Conservation (phyloP, 2,797 vertebrate species). For the Typhlichthys subterraneus region DNA sequence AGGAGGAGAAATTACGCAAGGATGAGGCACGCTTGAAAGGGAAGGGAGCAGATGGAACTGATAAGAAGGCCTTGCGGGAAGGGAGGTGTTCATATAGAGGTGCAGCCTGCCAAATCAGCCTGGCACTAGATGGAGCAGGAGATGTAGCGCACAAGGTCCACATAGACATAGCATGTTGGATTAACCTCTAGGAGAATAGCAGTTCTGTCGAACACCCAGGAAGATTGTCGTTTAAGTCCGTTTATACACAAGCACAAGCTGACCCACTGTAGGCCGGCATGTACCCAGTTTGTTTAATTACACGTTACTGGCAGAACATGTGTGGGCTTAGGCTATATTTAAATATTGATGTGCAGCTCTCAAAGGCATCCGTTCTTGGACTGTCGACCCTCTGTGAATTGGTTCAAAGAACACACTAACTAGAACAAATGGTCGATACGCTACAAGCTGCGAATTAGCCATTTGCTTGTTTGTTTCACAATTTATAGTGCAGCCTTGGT, state of each 20-base stretch:
- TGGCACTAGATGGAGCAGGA: slow-evolving; percentile 39
- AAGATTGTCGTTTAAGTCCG: slow-evolving; percentile 25
- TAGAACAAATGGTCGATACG: slow-evolving; percentile 7
- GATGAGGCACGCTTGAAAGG: slow-evolving; percentile 59
- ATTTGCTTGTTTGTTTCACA: slow-evolving; percentile 11
- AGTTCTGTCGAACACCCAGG: slow-evolving; percentile 13
- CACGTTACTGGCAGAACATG: slow-evolving; percentile 6
- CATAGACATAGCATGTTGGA: slow-evolving; percentile 27
- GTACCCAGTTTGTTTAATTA: slow-evolving; percentile 6
- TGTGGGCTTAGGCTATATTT: slow-evolving; percentile 14
- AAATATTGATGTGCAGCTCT: slow-evolving; percentile 22
- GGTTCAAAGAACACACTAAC: background rate
- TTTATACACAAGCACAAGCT: slow-evolving; percentile 27
- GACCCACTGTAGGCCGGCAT: slow-evolving; percentile 5
- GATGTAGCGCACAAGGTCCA: slow-evolving; percentile 16
- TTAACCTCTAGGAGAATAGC: slow-evolving; percentile 26
- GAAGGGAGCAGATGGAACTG: slow-evolving; percentile 52
- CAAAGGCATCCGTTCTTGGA: background rate
- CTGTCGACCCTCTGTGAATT: background rate
- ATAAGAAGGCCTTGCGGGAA: slow-evolving; percentile 44
- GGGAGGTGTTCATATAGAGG: slow-evolving; percentile 1
- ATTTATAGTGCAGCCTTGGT: slow-evolving; percentile 19
- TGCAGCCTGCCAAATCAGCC: slow-evolving; percentile 33
- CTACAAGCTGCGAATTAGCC: slow-evolving; percentile 7
- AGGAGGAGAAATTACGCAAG: slow-evolving; percentile 13